Base-by-base conservation (phyloP, 2,797 vertebrate genomes). In the Nasua narica region DNA sequence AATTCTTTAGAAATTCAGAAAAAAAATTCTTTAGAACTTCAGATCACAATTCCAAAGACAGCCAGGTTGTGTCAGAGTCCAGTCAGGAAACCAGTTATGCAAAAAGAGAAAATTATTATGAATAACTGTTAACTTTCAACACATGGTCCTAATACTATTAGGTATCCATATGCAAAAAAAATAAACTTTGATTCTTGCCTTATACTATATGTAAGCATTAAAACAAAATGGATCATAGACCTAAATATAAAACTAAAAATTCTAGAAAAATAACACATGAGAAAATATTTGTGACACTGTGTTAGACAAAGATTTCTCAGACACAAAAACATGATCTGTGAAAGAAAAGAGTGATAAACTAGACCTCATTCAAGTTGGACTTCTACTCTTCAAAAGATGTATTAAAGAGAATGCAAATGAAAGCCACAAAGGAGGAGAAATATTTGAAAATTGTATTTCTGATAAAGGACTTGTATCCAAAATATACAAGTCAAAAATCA, bases 241-340 rank as follows among this genome's bases (percentile, higher is more conserved):
- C 23, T 76, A 62, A 94, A 60, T 50, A 32, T 70, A 65, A 94
- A 72, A 81, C 8, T 37, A 69, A 82, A 86, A 84, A 56, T 23
- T 69, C 21, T 87, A 43, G 43, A 46, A 77, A 77, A n/a, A 88
- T 86, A 74, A 77, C 14, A 65, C 18, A n/a, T 13, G 27, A 76
- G 7, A 70, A 83, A 82, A 88, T 46, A 77, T 60, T 69, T 79
- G 8, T 35, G 65, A 72, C 35, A 81, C 5, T 76, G 32, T 21
- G 9, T 87, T 92, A 87, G 27, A 52, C 37, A 92, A 97, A 79
- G 46, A 70, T 87, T 69, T 82, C 56, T 84, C 48, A 92, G 25
- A 60, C 72, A 92, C 5, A 50, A 81, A 95, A 94, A 7, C 11
- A 78, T 37, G 32, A 56, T 74, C 27, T 18, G 70, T 35, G 23